Evolutionary conservation across 2,113 vertebrate species (phyloP).

Genomic region (Pseudorasbora parva): DNA sequence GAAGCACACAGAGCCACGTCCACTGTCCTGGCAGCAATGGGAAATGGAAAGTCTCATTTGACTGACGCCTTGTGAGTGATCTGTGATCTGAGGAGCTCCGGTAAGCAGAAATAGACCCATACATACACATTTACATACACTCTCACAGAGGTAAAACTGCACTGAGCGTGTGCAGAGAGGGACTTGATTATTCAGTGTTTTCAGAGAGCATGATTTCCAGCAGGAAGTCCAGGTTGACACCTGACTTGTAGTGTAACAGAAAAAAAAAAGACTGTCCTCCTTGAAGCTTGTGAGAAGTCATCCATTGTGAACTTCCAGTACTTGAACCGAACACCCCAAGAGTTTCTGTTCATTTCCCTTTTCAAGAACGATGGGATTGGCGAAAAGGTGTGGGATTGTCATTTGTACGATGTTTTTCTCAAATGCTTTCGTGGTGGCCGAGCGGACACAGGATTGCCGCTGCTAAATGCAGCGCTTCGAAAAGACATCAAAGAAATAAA

Average conservation of each 20-base stretch:
- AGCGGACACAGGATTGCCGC: conserved; percentile 31
- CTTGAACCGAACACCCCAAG: conserved; percentile 50
- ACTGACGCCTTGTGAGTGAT: neutral
- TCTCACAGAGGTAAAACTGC: conserved; percentile 24
- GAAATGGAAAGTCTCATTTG: conserved; percentile 33
- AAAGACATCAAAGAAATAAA: conserved; percentile 31
- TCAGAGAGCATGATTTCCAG: conserved; percentile 45
- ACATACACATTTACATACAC: conserved; percentile 23
- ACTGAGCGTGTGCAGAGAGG: neutral
- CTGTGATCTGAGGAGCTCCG: conserved; percentile 19
- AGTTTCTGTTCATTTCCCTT: conserved; percentile 14
- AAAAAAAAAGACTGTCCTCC: conserved; percentile 27
- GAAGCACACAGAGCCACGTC: conserved; percentile 21
- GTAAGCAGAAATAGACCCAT: conserved; percentile 15
- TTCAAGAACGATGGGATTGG: conserved; percentile 34
- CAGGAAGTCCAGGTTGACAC: conserved; percentile 12
- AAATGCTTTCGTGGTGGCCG: conserved; percentile 20
- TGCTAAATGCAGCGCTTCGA: conserved; percentile 48
- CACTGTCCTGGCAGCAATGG: conserved; percentile 30
- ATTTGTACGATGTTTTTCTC: conserved; percentile 60
- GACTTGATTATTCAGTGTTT: conserved; percentile 28
- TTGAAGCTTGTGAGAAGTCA: conserved; percentile 7
- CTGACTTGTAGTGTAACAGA: conserved; percentile 47
- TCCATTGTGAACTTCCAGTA: neutral
- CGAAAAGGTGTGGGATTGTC: conserved; percentile 70